Evolutionary conservation across 2,113 vertebrate genomes (phyloP).

Genomic region (Xenopus laevis): DNA sequence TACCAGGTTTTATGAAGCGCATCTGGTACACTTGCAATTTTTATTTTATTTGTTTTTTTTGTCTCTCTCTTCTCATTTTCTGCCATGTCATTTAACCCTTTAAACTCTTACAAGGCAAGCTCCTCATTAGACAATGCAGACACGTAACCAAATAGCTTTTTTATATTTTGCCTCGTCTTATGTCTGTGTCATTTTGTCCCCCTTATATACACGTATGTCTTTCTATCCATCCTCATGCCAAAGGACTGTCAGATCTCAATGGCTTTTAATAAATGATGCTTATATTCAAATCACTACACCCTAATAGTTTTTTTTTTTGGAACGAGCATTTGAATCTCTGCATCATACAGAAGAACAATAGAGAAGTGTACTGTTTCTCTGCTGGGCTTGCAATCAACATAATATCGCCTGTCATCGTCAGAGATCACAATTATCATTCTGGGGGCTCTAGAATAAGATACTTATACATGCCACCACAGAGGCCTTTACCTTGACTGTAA

Average conservation of each 20-base stretch:
- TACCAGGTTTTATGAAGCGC: background rate
- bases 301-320: no score
- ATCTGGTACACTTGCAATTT: background rate
- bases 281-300: no score
- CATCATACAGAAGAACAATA: background rate
- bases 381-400: conserved; percentile 28
- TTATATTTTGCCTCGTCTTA: no score
- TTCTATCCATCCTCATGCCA: no score
- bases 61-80: no score
- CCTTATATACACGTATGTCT: no score
- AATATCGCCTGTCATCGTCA: conserved; percentile 16
- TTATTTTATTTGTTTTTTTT: background rate
- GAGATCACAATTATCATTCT: conserved; percentile 14
- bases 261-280: no score
- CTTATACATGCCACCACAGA: conserved; percentile 17
- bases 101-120: background rate
- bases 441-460: conserved; percentile 4
- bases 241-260: no score
- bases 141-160: no score
- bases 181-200: no score
- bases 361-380: conserved; percentile 10
- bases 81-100: background rate
- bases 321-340: no score
- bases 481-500: conserved; percentile 20
- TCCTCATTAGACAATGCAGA: no score